Base-by-base conservation (phyloP, 2,113 vertebrate species). In the Ellobius talpinus region DNA sequence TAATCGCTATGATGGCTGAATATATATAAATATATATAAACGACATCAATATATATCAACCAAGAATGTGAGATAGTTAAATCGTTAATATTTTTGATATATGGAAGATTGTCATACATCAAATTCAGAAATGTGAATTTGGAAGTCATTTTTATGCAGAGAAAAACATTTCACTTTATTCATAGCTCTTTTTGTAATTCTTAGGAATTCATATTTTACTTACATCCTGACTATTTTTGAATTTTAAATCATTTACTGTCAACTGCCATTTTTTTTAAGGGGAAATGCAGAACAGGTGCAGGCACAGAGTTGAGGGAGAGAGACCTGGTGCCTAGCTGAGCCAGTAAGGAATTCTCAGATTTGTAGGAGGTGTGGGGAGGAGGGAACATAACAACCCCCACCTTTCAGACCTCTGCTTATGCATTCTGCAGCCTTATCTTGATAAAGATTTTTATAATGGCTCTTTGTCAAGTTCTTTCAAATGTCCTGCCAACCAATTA, bases 381-480 rank as follows among this genome's bases (percentile, higher is more conserved):
- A 2, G 2, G 23, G 14, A 16, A 3, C 19, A 39, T 76, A 92
- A 45, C 2, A 81, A 74, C 26, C 26, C 3, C 29, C 29, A 70
- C 77, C 17, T 72, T 66, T 77, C 90, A 21, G 68, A 63, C 33
- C 7, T 13, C 77, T 13, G 12, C 66, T 90, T n/a, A 58, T n/a
- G 21, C 14, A 66, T 90, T 88, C 86, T 19, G 52, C 31, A 70
- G 65, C 26, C 58, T 90, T 81, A 17, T 92, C 94, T 96, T 96
- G 23, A 76, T 63, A 55, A 19, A 7, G 45, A 87, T 89, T 96
- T 96, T 76, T 92, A 90, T 84, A 88, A 66, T 89, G 91, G 17
- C 33, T 84, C 29, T 89, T 95, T 91, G 95, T 42, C 72, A 92
- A 82, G 31, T 94, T 94, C n/a, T 94, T 95, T 82, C 47, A 91